Percentiles rank a stretch among this genome's conserved stretches.
These are phyloP conservation scores for Nemurella pictetii DNA, from an alignment of 2,888 invertebrate species.

Conservation along the genomic window DNA sequence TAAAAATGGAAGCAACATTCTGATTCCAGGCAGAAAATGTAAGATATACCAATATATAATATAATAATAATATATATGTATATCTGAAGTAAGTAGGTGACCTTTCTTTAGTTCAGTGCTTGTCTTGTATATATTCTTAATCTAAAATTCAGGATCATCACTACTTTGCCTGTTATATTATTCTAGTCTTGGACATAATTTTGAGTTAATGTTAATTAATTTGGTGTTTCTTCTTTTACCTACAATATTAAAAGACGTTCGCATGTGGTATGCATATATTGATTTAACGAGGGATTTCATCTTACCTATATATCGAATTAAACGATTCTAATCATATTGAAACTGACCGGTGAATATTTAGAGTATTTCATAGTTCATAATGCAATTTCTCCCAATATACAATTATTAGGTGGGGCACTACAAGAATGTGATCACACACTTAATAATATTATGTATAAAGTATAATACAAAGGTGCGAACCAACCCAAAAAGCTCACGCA, in stretches of 20 bases:
- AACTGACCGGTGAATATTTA: background rate
- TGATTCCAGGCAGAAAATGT: background rate
- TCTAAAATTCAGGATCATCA: background rate
- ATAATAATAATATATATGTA: background rate
- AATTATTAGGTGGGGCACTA: background rate
- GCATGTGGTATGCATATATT: background rate
- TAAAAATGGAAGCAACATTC: background rate
- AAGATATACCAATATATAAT: too few species aligned
- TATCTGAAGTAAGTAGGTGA: background rate
- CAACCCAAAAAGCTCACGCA: background rate
- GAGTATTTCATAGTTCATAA: background rate
- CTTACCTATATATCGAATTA: background rate
- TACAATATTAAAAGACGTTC: background rate
- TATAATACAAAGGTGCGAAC: background rate
- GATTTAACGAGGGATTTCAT: background rate
- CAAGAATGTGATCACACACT: background rate
- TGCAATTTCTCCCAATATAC: background rate
- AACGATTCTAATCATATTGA: background rate
- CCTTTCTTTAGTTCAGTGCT: background rate
- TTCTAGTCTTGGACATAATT: background rate
- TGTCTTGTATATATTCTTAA: background rate
- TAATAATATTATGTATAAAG: background rate
- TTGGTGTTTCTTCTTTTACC: background rate
- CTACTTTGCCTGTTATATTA: conserved; percentile 1
- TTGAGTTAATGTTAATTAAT: background rate